phyloP scores from a whole-genome alignment of 92 coral and sea anemone species.

The Virgularia gustaviana region DNA sequence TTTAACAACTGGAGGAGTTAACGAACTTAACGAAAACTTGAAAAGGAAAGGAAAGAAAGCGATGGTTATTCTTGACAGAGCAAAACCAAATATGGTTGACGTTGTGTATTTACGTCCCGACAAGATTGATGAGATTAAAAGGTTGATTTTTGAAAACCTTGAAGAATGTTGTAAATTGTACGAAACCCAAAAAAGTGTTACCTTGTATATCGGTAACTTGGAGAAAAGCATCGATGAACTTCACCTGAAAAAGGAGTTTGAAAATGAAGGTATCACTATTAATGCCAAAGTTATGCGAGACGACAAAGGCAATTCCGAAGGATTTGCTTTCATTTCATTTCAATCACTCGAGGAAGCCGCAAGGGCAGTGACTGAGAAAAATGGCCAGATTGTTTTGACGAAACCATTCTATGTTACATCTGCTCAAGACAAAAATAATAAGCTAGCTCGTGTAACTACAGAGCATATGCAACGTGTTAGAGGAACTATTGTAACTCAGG shows the following conservation, averaged over 20 bases:
- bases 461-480: slow-evolving; percentile 91
- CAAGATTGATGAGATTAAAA: background rate
- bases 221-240: slow-evolving; percentile 83
- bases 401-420: slow-evolving; percentile 91
- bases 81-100: slow-evolving; percentile 1
- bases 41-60: background rate
- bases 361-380: slow-evolving; percentile 89
- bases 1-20: background rate
- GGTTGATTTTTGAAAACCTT: background rate
- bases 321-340: slow-evolving; percentile 86
- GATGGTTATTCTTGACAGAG: background rate
- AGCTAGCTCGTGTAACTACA: slow-evolving; percentile 79
- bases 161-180: slow-evolving; percentile 58
- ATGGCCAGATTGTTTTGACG: slow-evolving; percentile 77
- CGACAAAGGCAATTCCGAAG: slow-evolving; percentile 78
- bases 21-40: background rate
- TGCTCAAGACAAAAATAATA: slow-evolving; percentile 82
- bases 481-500: slow-evolving; percentile 87
- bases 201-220: slow-evolving; percentile 75
- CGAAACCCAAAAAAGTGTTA: too few relatives aligned
- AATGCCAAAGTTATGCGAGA: slow-evolving; percentile 88
- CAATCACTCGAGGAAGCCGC: slow-evolving; percentile 89
- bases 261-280: slow-evolving; percentile 74
- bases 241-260: slow-evolving; percentile 72
- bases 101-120: background rate